A percentile compares a stretch with the other conserved stretches of the same genome.
These are phyloP conservation scores for Tortricodes alternella DNA, from an alignment of 2,888 invertebrate genomes.

Conservation along the genomic window DNA sequence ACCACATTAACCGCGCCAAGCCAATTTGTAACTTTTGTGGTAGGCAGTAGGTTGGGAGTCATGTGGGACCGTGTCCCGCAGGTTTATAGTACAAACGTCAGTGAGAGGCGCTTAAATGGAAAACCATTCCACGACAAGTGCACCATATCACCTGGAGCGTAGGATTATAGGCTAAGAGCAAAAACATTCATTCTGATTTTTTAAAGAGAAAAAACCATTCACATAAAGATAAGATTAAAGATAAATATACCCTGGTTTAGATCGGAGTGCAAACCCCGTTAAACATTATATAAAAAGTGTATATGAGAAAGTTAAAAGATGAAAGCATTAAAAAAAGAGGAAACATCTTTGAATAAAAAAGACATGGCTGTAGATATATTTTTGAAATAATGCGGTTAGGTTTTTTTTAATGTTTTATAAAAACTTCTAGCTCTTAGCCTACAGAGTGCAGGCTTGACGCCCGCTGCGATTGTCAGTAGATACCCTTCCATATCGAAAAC, in stretches of 20 bases:
- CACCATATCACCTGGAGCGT: slow-evolving; percentile 41
- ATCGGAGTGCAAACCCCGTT: too few species aligned
- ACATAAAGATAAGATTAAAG: too few species aligned
- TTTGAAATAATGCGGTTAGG: too few species aligned
- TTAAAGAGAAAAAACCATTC: too few species aligned
- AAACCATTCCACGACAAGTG: slow-evolving; percentile 50
- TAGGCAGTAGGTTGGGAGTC: background rate
- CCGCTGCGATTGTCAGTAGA: slow-evolving; percentile 36
- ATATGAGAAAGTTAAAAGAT: background rate
- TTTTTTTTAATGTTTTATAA: background rate
- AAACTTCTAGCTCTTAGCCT: slow-evolving; percentile 30
- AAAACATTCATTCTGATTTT: background rate
- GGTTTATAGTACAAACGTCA: slow-evolving; percentile 17
- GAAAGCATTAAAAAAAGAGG: background rate
- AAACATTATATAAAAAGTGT: too few species aligned
- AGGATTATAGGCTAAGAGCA: slow-evolving; percentile 42
- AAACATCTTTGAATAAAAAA: too few species aligned
- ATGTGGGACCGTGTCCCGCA: background rate
- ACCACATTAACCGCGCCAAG: background rate
- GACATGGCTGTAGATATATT: too few species aligned
- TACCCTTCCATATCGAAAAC: slow-evolving; percentile 37
- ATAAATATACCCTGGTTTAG: too few species aligned
- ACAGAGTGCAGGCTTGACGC: slow-evolving; percentile 34
- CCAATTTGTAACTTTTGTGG: background rate
- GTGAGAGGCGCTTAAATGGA: slow-evolving; percentile 40